Evolutionary conservation across 2,888 invertebrate species (phyloP).

Genomic region (Papilio elwesi): DNA sequence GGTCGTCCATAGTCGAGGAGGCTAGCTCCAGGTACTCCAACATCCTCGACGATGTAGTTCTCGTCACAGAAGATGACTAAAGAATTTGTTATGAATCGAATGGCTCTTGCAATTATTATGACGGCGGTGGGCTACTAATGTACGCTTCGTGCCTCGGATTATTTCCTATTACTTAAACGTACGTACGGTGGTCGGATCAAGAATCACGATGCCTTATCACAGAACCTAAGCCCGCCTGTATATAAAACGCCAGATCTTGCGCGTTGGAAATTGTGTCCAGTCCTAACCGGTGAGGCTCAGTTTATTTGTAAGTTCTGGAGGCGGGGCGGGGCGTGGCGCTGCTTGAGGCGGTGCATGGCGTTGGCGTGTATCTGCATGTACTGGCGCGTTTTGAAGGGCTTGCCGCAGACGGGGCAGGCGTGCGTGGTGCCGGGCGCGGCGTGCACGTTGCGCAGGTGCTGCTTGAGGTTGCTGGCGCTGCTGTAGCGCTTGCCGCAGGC

Average conservation of each 20-base stretch:
- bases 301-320: conserved; percentile 56
- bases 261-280: background rate
- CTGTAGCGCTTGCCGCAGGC: conserved; percentile 88
- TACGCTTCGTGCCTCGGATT: background rate
- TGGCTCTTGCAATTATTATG: background rate
- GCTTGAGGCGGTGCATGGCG: conserved; percentile 87
- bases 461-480: conserved; percentile 88
- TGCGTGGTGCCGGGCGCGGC: conserved; percentile 85
- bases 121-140: background rate
- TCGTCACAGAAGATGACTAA: background rate
- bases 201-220: background rate
- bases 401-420: conserved; percentile 86
- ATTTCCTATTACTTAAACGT: background rate
- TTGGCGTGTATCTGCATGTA: conserved; percentile 88
- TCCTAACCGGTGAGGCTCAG: conserved; percentile 23
- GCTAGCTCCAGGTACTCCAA: no score
- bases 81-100: background rate
- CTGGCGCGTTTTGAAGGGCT: conserved; percentile 88
- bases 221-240: background rate
- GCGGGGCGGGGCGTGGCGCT: conserved; percentile 76
- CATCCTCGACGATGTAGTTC: background rate
- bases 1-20: no score
- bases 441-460: conserved; percentile 88
- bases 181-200: background rate
- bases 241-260: background rate